Percentiles rank a stretch among this genome's conserved stretches.
phyloP scores from a whole-genome alignment of 2,113 vertebrate genomes.

The Drymodes brunneopygia region DNA sequence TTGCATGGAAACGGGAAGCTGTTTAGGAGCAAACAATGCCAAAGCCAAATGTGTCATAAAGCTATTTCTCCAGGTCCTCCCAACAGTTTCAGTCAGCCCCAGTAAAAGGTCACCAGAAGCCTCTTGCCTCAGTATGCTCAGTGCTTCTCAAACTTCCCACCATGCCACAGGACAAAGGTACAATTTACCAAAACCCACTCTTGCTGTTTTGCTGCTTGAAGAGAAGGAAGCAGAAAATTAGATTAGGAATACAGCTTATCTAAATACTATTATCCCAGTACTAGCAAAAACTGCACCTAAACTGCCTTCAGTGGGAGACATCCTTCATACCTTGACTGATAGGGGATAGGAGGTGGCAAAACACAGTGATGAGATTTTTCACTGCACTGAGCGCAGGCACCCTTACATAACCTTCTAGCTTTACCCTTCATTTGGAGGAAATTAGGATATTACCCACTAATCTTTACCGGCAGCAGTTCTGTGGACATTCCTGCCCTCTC shows the following conservation, averaged over 20 bases:
- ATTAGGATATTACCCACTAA: not conserved
- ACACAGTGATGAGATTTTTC: not conserved
- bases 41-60: not conserved
- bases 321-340: not conserved
- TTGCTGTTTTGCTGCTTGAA: conserved; percentile 31
- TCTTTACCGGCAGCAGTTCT: not conserved
- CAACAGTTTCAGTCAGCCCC: not conserved
- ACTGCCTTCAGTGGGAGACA: not conserved
- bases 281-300: not conserved
- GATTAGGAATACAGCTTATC: conserved; percentile 12
- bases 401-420: not conserved
- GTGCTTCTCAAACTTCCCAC: conserved; percentile 1
- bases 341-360: not conserved
- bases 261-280: not conserved
- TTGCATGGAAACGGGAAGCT: conserved; percentile 41
- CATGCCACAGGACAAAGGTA: conserved; percentile 28
- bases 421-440: not conserved
- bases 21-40: conserved; percentile 61
- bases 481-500: not conserved
- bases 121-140: not conserved
- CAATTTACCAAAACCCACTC: not conserved
- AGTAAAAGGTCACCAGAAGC: conserved; percentile 6
- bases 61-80: not conserved
- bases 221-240: conserved; percentile 55
- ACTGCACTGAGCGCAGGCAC: not conserved